Base-by-base conservation (phyloP, 2,113 vertebrate species). In the Oncorhynchus nerka region DNA sequence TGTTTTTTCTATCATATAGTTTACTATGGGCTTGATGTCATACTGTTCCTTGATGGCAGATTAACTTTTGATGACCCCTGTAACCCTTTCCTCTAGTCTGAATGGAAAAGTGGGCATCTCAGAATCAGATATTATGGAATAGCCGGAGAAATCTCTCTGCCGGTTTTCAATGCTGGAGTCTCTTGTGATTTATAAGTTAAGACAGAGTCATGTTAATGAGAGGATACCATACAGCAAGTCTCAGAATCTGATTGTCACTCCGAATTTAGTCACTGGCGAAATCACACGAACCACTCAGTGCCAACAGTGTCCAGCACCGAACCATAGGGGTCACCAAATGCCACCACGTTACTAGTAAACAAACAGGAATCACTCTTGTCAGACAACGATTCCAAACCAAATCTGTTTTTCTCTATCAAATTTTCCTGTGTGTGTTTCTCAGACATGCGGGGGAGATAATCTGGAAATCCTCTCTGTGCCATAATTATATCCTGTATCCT, bases 211-310 rank as follows among this genome's bases (percentile, higher is more conserved):
- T 30, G 15, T 68, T 61, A 20, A 39, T 66, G 67, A 69, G 13
- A 70, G 70, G 16, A 72, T 61, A 68, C 79, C 71, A 71, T 74
- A 72, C 65, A 65, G 75, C 66, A 74, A 71, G 79, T 57, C 79
- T 20, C 74, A 55, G 65, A 76, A 71, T 74, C 48, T 59, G 65
- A 74, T 55, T 77, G 75, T 62, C 79, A 81, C 75, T 70, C 45
- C 20, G 64, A 80, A 55, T 76, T 69, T 80, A 66, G 57, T 68
- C 79, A 68, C 51, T 0, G 62, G 24, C 67, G 69, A 74, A 74
- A 68, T 77, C 59, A 77, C 66, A 77, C 55, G 55, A 57, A 70
- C n/a, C 57, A 3, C 75, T n/a, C 26, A 70, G 61, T 71, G 77
- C 66, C 34, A 51, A 61, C 64, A 61, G 65, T 71, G 67, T 70